Evolutionary conservation across 2,888 invertebrate species (phyloP), one percentile per base, ranked within the genome.

Genomic region (Idaea dimidiata): DNA sequence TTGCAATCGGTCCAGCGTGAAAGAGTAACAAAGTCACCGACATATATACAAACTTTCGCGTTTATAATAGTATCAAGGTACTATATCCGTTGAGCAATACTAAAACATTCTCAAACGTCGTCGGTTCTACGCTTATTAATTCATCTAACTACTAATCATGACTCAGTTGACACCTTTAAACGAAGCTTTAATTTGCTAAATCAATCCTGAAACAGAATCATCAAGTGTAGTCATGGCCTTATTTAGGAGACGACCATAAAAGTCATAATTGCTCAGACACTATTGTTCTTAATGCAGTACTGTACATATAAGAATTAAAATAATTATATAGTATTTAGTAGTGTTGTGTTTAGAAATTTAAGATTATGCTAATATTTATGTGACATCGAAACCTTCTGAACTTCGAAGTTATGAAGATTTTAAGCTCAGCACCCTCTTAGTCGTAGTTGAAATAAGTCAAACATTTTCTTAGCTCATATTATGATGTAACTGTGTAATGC

Each of bases 171-270:
- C 70, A 78, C 73, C 69, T 77, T 72, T 77, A 72, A 75, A 76
- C 77, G 72, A 75, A 67, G 55, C 57, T 69, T 66, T 76, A 75
- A 78, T 74, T 78, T 71, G 68, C 68, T 69, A 68, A 72, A 75
- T 77, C 76, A 76, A 64, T 67, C 81, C 80, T 71, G 79, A 65
- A 63, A 77, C 67, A 72, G 70, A 77, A 73, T 65, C 63, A 66
- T 67, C 65, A 75, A 72, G 72, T 71, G 70, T 71, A 77, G 81
- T 84, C 83, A 82, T 78, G 78, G 74, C 81, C 72, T 66, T 78
- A 78, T 84, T 86, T 84, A 88, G 87, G 86, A 82, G 86, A 80
- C 84, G 71, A 7, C 83, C 86, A 87, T 89, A 89, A 87, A 88
- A 88, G 88, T 84, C 72, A 79, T 88, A 88, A 89, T 89, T 86